phyloP scores from a whole-genome alignment of 2,797 vertebrate genomes.

The Platalea minor region DNA sequence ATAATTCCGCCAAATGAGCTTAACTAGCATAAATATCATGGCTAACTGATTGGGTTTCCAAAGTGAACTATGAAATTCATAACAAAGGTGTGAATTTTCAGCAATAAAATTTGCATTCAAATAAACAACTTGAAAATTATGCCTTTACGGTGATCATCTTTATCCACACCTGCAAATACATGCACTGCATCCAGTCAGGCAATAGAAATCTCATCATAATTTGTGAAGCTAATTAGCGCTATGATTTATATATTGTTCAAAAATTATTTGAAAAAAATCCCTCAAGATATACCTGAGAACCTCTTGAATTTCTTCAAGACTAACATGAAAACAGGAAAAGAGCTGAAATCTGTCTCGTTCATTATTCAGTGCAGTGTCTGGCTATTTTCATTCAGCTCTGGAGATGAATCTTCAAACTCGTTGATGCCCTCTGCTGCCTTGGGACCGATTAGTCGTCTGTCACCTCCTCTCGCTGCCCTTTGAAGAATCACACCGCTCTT shows the following conservation, averaged over 20 bases:
- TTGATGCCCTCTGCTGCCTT: constrained; percentile 63
- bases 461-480: not conserved
- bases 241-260: not conserved
- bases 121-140: not conserved
- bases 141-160: not conserved
- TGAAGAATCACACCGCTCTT: fast-evolving
- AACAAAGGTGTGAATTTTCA: not conserved
- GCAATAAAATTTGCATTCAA: not conserved
- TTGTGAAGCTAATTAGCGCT: not conserved
- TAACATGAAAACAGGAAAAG: fast-evolving
- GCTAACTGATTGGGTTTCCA: not conserved
- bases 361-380: fast-evolving
- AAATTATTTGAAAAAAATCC: fast-evolving
- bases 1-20: not conserved
- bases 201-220: not conserved
- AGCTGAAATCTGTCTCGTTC: not conserved
- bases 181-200: not conserved
- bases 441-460: not conserved
- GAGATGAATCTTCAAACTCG: constrained; percentile 32
- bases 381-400: not conserved
- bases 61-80: not conserved
- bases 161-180: not conserved
- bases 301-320: not conserved
- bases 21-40: not conserved
- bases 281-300: not conserved